Evolutionary conservation across 2,888 invertebrate genomes (phyloP), one percentile per base, ranked within the genome.

Genomic region (Maniola hyperantus): DNA sequence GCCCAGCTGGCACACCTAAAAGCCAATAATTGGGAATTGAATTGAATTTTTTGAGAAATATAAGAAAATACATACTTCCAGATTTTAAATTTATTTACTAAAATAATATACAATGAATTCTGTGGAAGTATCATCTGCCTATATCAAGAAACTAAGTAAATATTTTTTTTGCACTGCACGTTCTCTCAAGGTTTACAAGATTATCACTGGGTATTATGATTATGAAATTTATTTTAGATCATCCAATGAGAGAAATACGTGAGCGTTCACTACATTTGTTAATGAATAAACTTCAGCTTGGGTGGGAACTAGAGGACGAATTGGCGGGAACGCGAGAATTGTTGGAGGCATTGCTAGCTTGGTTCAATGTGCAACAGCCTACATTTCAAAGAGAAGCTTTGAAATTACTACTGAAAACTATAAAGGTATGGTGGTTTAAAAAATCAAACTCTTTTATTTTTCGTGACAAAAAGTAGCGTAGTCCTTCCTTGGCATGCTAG

Each of bases 231-330:
- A 62, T 55, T 82, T 68, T 72, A 94, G 94, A 87, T 71, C 94
- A 94, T 77, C 88, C 89, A 11, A 76, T 94, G 58, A 92, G 89
- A 73, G 94, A 94, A 83, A 94, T 94, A 73, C 89, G 94, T 44
- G 87, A 93, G 70, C 87, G 94, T 68, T 89, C 94, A 10, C 82
- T 94, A 20, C 84, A 91, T 66, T 84, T 92, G 72, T 83, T 94
- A 61, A 79, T 93, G 71, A 93, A 94, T 0, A 96, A 96, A 80
- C 83, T 95, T n/a, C 93, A 93, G 66, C 85, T 94, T 71, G 95
- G 95, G 20, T 94, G 94, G 85, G 85, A 92, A 64, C 87, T 94
- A 61, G 93, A 94, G 65, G 94, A 94, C 77, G 94, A 95, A 75
- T 79, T 95, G 62, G 89, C 93, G 18, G 87, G 93, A 51, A 94